Conservation (phyloP, 2,113 vertebrate species). For the Pteronura brasiliensis region DNA sequence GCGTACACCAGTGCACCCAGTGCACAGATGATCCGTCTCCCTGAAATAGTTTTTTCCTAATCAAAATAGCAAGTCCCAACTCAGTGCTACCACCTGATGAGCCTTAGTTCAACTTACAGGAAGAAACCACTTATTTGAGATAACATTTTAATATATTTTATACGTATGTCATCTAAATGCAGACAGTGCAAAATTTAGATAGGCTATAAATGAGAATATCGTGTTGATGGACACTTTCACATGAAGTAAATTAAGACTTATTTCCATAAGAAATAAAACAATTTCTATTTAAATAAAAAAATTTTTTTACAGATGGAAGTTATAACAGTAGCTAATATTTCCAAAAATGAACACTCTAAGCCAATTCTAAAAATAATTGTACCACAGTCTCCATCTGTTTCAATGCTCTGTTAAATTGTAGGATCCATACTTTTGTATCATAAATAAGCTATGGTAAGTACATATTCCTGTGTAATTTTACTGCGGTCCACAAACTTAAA, state of each 20-base stretch:
- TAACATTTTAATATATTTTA: not conserved
- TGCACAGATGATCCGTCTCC: no score
- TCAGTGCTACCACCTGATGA: not conserved
- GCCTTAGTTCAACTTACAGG: not conserved
- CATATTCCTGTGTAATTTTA: not conserved
- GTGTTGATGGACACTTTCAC: not conserved
- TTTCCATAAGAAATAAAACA: conserved; percentile 25
- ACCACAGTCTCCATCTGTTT: conserved; percentile 22
- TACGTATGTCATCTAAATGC: not conserved
- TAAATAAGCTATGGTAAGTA: not conserved
- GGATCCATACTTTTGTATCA: not conserved
- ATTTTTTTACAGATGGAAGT: conserved; percentile 26
- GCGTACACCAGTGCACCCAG: not conserved
- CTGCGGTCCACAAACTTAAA: not conserved
- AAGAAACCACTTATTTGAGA: not conserved
- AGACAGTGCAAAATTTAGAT: not conserved
- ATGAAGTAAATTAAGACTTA: not conserved
- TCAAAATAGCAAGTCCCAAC: not conserved
- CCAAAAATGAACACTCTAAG: not conserved
- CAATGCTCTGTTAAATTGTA: not conserved
- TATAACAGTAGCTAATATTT: conserved; percentile 48
- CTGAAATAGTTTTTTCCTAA: not conserved
- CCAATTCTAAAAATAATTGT: conserved; percentile 48
- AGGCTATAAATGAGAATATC: not conserved
- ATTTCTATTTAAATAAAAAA: not conserved